Conservation (phyloP, 2,113 vertebrate species). For the Rhabdomys dilectus region DNA sequence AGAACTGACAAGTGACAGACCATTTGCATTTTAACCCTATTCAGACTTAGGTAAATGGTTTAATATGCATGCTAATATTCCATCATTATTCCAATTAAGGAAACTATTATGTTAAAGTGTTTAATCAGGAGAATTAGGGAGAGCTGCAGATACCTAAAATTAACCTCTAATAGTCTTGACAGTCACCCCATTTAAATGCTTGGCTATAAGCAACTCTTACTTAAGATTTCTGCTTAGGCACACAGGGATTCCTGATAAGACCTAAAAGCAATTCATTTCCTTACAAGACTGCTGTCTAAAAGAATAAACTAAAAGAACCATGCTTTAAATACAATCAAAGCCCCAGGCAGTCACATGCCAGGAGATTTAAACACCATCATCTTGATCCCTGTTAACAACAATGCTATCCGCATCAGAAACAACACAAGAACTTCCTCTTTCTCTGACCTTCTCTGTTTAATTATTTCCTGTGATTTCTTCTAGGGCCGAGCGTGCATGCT, state of each 20-base stretch:
- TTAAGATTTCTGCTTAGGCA: conserved; percentile 71
- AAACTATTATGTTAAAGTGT: conserved; percentile 82
- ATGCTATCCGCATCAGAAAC: conserved; percentile 80
- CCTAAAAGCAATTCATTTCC: conserved; percentile 83
- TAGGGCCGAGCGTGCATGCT: conserved; percentile 72
- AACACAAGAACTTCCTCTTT: conserved; percentile 88
- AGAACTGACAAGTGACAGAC: conserved; percentile 74
- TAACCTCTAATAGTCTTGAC: conserved; percentile 82
- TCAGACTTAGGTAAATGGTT: conserved; percentile 81
- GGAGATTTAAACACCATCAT: conserved; percentile 76
- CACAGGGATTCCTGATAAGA: conserved; percentile 79
- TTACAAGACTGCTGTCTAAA: conserved; percentile 79
- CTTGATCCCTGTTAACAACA: conserved; percentile 80
- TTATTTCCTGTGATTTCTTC: conserved; percentile 90
- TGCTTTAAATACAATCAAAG: conserved; percentile 82
- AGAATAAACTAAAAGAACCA: conserved; percentile 80
- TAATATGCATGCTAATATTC: conserved; percentile 83
- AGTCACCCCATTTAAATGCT: conserved; percentile 77
- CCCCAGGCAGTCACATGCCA: conserved; percentile 77
- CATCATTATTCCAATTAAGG: conserved; percentile 82
- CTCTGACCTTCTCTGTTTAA: conserved; percentile 89
- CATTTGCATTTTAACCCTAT: conserved; percentile 82
- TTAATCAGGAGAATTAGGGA: conserved; percentile 82
- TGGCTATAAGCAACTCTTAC: conserved; percentile 71
- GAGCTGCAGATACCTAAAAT: conserved; percentile 81